Evolutionary conservation across 2,113 vertebrate species (phyloP), one percentile per base, ranked within the genome.

Genomic region (Megaptera novaeangliae): DNA sequence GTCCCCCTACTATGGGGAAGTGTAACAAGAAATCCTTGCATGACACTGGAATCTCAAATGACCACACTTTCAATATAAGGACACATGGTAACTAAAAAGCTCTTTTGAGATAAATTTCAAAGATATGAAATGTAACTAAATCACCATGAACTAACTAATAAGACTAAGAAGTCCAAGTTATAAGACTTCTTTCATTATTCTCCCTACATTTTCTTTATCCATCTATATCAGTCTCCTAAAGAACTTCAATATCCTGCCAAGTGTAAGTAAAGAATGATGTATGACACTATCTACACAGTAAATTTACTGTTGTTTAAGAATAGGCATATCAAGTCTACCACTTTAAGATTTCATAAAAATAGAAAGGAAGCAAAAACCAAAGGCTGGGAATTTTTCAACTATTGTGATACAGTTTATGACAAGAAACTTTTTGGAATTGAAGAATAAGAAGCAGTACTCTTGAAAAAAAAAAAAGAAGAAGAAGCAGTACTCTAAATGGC

Each of bases 131-230:
- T 92, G 66, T 78, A 90, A 88, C 23, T 66, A 82, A 96, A 49
- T 36, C 3, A 21, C 23, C 36, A 81, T 69, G 75, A 91, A 83
- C n/a, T 74, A 80, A 93, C 12, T 41, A 29, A 25, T 49, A 75
- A 66, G 61, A 82, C 20, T 94, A 46, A 85, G 94, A 96, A 84
- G 49, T 29, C 20, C 41, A 95, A 55, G 39, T 68, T 52, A 83
- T 8, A 12, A 77, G 34, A 87, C 83, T 36, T 96, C 29, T 72
- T 88, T 91, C 25, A 91, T 49, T 92, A 66, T 49, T 83, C 49
- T 96, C 41, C 69, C 63, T 91, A 86, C 3, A 95, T 78, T 88
- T 96, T 90, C 68, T 94, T 87, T 59, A 92, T 74, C 59, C 46
- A 63, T 77, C 77, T 85, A 21, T 81, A 94, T 59, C 31, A 41